Conservation (phyloP, 2,113 vertebrate genomes). For the Phylloscopus trochilus region DNA sequence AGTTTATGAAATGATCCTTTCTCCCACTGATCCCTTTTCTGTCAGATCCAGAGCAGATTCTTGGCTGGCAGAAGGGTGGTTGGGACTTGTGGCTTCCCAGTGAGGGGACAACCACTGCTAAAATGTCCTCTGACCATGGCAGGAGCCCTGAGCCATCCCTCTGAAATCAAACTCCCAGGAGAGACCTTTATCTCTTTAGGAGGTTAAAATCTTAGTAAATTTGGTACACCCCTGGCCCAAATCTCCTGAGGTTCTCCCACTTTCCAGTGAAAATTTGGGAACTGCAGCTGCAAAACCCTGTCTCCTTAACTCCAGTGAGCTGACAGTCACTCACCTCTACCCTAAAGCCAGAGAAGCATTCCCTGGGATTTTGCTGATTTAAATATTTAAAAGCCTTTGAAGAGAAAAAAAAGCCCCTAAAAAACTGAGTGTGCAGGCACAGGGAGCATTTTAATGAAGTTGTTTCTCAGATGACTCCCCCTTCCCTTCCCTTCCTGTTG, state of each 20-base stretch:
- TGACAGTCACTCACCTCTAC: constrained; percentile 7
- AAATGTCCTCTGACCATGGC: neutral
- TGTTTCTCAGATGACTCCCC: neutral
- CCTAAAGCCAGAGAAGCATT: neutral
- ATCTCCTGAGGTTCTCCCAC: neutral
- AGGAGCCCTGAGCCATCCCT: neutral
- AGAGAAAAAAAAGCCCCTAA: neutral
- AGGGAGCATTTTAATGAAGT: constrained; percentile 5
- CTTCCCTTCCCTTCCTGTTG: neutral
- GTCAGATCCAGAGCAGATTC: neutral
- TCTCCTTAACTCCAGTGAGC: neutral
- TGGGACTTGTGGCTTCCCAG: neutral
- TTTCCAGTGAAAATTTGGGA: neutral
- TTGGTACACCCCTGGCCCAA: neutral
- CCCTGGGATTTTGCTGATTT: neutral
- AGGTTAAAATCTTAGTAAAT: neutral
- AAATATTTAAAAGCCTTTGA: constrained; percentile 33
- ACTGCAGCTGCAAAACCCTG: neutral
- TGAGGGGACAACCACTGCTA: neutral
- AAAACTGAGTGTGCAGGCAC: neutral
- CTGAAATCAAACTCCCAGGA: neutral
- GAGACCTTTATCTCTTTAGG: neutral
- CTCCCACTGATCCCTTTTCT: neutral
- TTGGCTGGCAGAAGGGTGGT: neutral
- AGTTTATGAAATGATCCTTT: neutral